Evolutionary conservation across 2,888 invertebrate genomes (phyloP), one percentile per base, ranked within the genome.

Genomic region (Sussaba pulchella): DNA sequence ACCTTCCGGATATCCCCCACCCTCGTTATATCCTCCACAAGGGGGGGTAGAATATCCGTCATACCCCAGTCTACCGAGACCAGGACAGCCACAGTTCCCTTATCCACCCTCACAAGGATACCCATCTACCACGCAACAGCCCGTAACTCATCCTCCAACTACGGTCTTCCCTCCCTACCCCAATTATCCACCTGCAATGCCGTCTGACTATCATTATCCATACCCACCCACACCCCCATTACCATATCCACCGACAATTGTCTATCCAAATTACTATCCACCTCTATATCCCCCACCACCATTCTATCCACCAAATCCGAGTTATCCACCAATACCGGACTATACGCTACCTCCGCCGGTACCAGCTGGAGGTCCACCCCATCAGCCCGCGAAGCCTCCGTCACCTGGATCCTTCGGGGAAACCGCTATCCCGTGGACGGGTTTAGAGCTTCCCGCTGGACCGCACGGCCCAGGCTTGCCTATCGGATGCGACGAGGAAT

Each of bases 401-500:
- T 6, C 31, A 31, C 31, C 2, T 5, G 31, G 31, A 31, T 6
- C 6, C 31, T 5, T 31, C 31, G 4, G 31, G 6, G 4, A 31
- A 31, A 31, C 31, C 31, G 31, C 31, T 6, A 31, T 31, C 31
- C 43, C 43, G n/a, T n/a, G 43, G n/a, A 9, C 43, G 2, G 43
- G 43, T 1, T 4, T n/a, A n/a, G 43, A 2, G n/a, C 19, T 78
- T n/a, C 73, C 78, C 5, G 10, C 31, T 21, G 78, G 73, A 3
- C 74, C 45, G 1, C 0, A 24, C 5, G 64, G 75, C 26, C 59
- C 70, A 1, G 73, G 81, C 0, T 36, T 77, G 10, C 76, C 76
- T 1, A 81, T 81, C 12, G 81, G 81, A 8, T 63, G 24, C 9
- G 50, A 36, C 8, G 12, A 36, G 1, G 17, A 69, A 12, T 81